phyloP scores from a whole-genome alignment of 2,113 vertebrate species.

The Siniperca chuatsi region DNA sequence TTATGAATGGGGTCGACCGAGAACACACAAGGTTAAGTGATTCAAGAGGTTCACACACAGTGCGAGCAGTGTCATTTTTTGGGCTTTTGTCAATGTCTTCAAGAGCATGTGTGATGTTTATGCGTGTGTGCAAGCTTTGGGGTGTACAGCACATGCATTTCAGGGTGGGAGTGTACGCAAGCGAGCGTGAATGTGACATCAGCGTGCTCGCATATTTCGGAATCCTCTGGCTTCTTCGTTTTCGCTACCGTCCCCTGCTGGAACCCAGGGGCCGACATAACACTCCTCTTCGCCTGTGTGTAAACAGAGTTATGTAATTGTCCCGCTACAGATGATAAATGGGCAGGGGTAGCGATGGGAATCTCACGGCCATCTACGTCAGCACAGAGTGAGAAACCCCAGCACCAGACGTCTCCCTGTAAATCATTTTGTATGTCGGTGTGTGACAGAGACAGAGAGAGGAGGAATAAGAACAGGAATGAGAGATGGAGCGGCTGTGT shows the following conservation, averaged over 20 bases:
- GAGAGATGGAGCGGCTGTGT: constrained; percentile 36
- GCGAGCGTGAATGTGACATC: background rate
- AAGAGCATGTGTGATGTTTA: constrained; percentile 28
- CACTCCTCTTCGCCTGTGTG: background rate
- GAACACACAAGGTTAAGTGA: constrained; percentile 25
- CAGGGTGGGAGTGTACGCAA: constrained; percentile 7
- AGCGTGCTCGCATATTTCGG: background rate
- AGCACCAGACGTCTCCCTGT: constrained; percentile 2
- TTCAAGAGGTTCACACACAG: constrained; percentile 1
- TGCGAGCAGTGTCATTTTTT: accelerated
- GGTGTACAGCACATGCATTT: background rate
- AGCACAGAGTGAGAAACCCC: constrained; percentile 57
- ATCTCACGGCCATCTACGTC: constrained; percentile 60
- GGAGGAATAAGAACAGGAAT: constrained; percentile 32
- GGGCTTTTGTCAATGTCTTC: constrained; percentile 4
- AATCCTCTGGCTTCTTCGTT: background rate
- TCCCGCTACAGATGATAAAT: constrained; percentile 66
- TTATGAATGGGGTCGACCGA: constrained; percentile 20
- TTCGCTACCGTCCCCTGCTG: constrained; percentile 8
- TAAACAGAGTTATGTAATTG: constrained; percentile 77
- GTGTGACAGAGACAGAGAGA: constrained; percentile 10
- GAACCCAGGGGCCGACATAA: background rate
- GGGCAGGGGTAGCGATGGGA: constrained; percentile 37
- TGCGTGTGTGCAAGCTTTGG: background rate
- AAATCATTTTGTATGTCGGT: constrained; percentile 28